These are phyloP conservation scores for Bedellia somnulentella DNA, from an alignment of 2,888 invertebrate species.

Conservation along the genomic window DNA sequence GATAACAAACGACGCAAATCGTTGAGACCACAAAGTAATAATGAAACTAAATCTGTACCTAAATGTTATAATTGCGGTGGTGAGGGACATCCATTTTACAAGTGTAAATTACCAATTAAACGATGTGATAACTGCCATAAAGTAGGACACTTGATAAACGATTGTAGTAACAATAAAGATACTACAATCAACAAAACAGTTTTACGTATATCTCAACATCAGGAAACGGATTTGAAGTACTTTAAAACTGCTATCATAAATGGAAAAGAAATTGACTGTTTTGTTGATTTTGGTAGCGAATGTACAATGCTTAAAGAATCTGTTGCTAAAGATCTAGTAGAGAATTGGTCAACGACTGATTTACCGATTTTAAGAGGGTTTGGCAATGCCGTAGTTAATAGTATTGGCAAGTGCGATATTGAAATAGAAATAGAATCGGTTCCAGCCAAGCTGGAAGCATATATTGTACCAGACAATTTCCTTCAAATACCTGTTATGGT, in stretches of 20 bases:
- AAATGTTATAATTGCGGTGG: no score
- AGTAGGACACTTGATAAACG: no score
- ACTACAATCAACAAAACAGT: not conserved
- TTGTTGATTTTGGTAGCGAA: slow-evolving; percentile 4
- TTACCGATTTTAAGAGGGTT: slow-evolving; percentile 8
- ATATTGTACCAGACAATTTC: slow-evolving; percentile 2
- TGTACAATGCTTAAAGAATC: slow-evolving; percentile 2
- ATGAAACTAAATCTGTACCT: no score
- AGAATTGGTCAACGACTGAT: not conserved
- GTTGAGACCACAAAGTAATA: no score
- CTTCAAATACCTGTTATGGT: slow-evolving; percentile 2
- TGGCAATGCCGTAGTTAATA: slow-evolving; percentile 6
- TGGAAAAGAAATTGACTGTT: slow-evolving; percentile 1
- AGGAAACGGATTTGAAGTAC: slow-evolving; percentile 1
- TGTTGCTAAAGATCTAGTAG: slow-evolving; percentile 1
- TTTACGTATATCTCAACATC: slow-evolving; percentile 1
- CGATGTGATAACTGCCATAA: no score
- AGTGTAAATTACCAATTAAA: no score
- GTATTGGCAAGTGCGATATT: slow-evolving; percentile 2
- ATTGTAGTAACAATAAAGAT: not conserved
- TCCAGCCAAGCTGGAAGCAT: slow-evolving; percentile 1
- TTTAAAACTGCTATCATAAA: slow-evolving; percentile 3
- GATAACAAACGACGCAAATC: slow-evolving; percentile 1
- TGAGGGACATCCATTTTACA: no score
- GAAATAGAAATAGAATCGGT: slow-evolving; percentile 3